Base-by-base conservation (phyloP, 2,888 invertebrate species). In the Drosophila diplacantha region DNA sequence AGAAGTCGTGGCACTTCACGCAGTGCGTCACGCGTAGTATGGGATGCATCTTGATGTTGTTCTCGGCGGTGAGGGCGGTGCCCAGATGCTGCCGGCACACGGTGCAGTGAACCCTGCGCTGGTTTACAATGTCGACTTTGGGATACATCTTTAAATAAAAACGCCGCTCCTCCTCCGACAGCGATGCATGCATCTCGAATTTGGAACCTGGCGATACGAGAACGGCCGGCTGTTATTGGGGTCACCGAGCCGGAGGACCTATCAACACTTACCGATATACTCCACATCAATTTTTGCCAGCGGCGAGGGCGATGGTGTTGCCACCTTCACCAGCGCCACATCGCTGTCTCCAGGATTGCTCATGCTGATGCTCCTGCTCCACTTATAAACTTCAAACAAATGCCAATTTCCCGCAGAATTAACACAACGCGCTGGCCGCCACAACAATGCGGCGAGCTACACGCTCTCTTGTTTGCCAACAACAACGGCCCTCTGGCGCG, bases 51-150 rank as follows among this genome's bases (percentile, higher is more conserved):
- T 91, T 92, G 88, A 94, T 92, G 59, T 92, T 91, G 62, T 85
- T 84, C 63, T 92, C 92, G 67, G 92, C 90, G 2, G 90, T 88
- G 3, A 93, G 91, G 0, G 93, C 92, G 59, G 93, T 92, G 32
- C 95, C 95, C 76, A 95, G 90, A 82, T 95, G 95, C 14, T 90
- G 88, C 77, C 94, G 93, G 82, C 95, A 95, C 7, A 93, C 91
- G 12, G 94, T 92, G 81, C 95, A 95, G 79, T 95, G 94, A 38
- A 94, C 88, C 75, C 90, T 91, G 20, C 90, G 88, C 68, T 89
- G 90, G 58, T 91, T 90, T 26, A 94, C 89, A 9, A 87, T 73
- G 72, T 92, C 91, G 32, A 93, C 88, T 79, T 91, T 92, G 90
- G 89, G 85, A 85, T 90, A 92, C 72, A 89, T 89, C 69, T 85